Evolutionary conservation across 2,888 invertebrate species (phyloP).

Genomic region (Drosophila dives): DNA sequence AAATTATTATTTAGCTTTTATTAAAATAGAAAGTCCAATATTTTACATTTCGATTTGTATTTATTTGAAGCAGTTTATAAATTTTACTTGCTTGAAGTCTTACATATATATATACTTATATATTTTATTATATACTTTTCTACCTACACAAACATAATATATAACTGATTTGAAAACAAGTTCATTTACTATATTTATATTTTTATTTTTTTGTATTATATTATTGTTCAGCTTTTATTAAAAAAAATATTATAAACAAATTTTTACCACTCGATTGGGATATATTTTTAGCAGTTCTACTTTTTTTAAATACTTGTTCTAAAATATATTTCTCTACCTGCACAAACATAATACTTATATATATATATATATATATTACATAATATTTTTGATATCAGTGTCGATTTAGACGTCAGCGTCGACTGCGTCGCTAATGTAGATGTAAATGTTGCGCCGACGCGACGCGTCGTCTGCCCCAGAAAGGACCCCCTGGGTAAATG

Average conservation of each 20-base stretch:
- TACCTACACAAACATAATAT: too few relatives aligned
- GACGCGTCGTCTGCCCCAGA: slow-evolving; percentile 10
- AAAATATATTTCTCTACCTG: background rate
- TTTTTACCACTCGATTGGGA: background rate
- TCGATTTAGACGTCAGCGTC: slow-evolving; percentile 40
- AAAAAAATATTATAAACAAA: background rate
- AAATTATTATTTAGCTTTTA: too few relatives aligned
- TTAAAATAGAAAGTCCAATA: too few relatives aligned
- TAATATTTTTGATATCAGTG: slow-evolving; percentile 47
- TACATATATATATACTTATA: too few relatives aligned
- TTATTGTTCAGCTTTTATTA: background rate
- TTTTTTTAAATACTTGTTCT: background rate
- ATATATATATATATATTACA: slow-evolving; percentile 24
- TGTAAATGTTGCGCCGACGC: slow-evolving; percentile 60
- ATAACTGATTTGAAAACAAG: background rate
- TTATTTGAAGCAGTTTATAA: too few relatives aligned
- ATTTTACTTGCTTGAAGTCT: too few relatives aligned
- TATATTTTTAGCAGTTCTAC: background rate
- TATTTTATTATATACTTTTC: too few relatives aligned
- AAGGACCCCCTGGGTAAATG: slow-evolving; percentile 38
- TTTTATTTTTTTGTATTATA: background rate
- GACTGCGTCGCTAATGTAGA: slow-evolving; percentile 71
- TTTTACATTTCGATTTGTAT: too few relatives aligned
- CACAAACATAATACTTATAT: slow-evolving; percentile 1
- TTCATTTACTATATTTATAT: background rate